These are phyloP conservation scores for Archegozetes longisetosus DNA, from an alignment of 1,140 invertebrate species.

Conservation along the genomic window DNA sequence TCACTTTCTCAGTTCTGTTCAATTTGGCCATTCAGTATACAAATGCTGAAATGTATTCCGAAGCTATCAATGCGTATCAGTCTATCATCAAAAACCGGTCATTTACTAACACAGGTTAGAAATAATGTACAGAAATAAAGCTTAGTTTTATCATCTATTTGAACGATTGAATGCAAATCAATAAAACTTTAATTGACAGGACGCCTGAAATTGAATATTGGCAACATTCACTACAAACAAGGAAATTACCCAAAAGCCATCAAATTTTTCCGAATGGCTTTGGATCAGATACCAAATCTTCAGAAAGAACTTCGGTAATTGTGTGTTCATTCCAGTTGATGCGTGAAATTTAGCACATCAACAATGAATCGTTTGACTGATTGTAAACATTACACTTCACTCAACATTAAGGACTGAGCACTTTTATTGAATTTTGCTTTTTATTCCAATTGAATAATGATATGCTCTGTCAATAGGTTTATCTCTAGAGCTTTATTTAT, in stretches of 20 bases:
- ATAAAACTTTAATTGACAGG: conserved; percentile 32
- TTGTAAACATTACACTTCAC: neutral
- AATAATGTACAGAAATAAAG: neutral
- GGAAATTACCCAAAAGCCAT: conserved; percentile 86
- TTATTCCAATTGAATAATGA: neutral
- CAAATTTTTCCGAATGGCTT: conserved; percentile 92
- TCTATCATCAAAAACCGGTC: conserved; percentile 67
- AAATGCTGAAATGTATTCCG: conserved; percentile 81
- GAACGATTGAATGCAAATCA: neutral
- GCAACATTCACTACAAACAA: conserved; percentile 91
- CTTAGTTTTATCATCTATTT: too few species aligned
- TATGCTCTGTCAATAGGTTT: too few species aligned
- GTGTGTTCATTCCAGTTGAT: conserved; percentile 6
- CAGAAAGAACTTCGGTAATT: conserved; percentile 69
- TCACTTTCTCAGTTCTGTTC: conserved; percentile 39
- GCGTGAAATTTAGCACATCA: neutral
- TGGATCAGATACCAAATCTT: conserved; percentile 81
- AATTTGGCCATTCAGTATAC: conserved; percentile 87
- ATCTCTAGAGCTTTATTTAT: too few species aligned
- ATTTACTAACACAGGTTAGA: conserved; percentile 58
- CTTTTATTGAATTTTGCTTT: neutral
- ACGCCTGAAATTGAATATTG: conserved; percentile 91
- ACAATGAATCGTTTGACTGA: neutral
- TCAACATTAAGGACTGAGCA: too few species aligned
- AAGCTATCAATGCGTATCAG: conserved; percentile 89